phyloP scores from a whole-genome alignment of 2,888 invertebrate genomes.

The Aradus depressus region DNA sequence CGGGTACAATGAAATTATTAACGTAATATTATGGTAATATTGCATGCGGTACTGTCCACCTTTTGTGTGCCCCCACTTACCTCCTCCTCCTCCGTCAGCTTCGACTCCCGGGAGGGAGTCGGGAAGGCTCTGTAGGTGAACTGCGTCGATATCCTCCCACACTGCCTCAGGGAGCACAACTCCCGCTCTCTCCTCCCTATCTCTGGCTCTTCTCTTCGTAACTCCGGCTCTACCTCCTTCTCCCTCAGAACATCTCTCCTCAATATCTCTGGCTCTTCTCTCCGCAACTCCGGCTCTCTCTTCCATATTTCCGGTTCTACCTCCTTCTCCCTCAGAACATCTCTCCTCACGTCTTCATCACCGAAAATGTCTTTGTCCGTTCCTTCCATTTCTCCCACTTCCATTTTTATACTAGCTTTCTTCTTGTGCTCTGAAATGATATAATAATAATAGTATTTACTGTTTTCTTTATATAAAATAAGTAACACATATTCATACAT shows the following conservation, averaged over 20 bases:
- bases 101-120: constrained; percentile 69
- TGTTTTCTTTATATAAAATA: no score
- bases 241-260: neutral
- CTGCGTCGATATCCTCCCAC: constrained; percentile 26
- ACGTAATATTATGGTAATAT: no score
- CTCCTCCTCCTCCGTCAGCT: constrained; percentile 56
- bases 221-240: constrained; percentile 1
- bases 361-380: neutral
- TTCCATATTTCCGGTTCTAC: neutral
- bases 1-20: no score
- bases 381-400: neutral
- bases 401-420: neutral
- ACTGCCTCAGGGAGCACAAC: constrained; percentile 1
- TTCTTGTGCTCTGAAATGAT: neutral
- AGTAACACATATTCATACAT: no score
- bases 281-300: neutral
- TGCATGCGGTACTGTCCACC: no score
- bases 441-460: no score
- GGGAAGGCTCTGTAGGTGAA: constrained; percentile 69
- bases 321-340: neutral
- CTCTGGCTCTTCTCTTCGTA: neutral
- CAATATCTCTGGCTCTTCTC: neutral
- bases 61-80: no score
- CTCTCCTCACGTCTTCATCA: neutral
- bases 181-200: neutral